Conservation (phyloP, 2,797 vertebrate genomes). For the Gallirallus australis region DNA sequence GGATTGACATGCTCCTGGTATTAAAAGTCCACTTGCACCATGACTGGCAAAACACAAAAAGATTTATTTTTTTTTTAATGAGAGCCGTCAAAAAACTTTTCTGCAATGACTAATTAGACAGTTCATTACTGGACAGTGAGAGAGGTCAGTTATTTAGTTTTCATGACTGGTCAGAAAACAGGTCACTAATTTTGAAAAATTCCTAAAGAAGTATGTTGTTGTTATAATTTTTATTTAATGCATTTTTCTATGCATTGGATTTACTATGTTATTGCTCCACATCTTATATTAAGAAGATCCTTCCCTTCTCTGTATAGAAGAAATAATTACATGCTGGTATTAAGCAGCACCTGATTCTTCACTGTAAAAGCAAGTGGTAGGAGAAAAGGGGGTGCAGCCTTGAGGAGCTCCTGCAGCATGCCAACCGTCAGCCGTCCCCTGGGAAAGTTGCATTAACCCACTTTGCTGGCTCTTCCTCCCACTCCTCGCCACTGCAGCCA, state of each 20-base stretch:
- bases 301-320: neutral
- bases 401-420: neutral
- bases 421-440: accelerated
- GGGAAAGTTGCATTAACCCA: neutral
- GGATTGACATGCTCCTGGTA: neutral
- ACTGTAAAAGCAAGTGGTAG: neutral
- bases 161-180: neutral
- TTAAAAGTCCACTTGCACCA: neutral
- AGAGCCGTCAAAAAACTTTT: neutral
- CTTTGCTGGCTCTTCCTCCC: neutral
- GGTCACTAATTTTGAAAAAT: neutral
- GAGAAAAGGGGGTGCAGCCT: neutral
- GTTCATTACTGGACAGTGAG: neutral
- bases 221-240: neutral
- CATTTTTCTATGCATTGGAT: neutral
- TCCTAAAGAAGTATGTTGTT: neutral
- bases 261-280: neutral
- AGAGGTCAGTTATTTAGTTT: neutral
- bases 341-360: neutral
- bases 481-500: neutral
- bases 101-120: neutral
- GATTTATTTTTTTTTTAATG: neutral
- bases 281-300: neutral
- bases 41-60: neutral
- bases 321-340: neutral